Evolutionary conservation across 2,888 invertebrate genomes (phyloP).

Genomic region (Onthophagus sagittarius): DNA sequence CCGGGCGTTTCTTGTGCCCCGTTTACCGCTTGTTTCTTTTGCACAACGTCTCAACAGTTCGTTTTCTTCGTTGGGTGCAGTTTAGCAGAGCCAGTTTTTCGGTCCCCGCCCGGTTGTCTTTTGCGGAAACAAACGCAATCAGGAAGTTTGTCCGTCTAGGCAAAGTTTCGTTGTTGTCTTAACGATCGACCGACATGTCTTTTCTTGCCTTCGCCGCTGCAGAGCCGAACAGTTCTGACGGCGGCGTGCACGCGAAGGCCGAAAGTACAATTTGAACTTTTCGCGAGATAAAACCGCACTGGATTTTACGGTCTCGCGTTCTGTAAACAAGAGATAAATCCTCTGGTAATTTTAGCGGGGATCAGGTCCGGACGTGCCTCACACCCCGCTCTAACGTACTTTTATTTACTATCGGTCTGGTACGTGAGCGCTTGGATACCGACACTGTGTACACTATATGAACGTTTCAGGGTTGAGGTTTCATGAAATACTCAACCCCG

Average conservation of each 20-base stretch:
- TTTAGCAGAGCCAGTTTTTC: conserved; percentile 9
- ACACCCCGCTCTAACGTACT: not conserved
- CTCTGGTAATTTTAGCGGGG: conserved; percentile 2
- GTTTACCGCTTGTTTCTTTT: conserved; percentile 1
- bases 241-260: not conserved
- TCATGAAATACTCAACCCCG: not conserved
- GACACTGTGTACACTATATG: not conserved
- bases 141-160: conserved; percentile 25
- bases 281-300: conserved; percentile 10
- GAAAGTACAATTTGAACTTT: conserved; percentile 6
- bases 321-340: conserved; percentile 13
- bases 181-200: conserved; percentile 13
- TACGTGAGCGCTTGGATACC: not conserved
- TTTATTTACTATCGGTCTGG: not conserved
- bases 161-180: conserved; percentile 19
- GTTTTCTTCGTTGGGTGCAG: conserved; percentile 2
- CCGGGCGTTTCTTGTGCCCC: not conserved
- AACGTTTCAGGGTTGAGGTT: not conserved
- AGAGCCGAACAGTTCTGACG: not conserved
- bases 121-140: conserved; percentile 32
- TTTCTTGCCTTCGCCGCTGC: not conserved
- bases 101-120: conserved; percentile 13
- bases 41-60: conserved; percentile 1
- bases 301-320: conserved; percentile 12
- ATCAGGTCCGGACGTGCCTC: conserved; percentile 7